Evolutionary conservation across 2,797 vertebrate genomes (phyloP), one percentile per base, ranked within the genome.

Genomic region (Balearica regulorum): DNA sequence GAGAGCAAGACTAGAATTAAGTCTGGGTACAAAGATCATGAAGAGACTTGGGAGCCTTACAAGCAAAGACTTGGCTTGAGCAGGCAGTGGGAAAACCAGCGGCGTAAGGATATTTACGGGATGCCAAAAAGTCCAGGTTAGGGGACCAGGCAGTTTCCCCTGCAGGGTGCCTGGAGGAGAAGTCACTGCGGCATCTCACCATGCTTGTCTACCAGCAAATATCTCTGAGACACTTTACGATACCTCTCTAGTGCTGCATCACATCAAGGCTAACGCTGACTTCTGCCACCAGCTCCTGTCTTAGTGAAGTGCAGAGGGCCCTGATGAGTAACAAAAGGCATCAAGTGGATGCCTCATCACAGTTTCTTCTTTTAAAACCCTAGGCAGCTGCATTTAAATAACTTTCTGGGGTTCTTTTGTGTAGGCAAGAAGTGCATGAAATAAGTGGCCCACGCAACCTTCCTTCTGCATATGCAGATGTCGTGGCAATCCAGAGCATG

Each of bases 221-320:
- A 70, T 4, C 41, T 29, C 37, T 0, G 2, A 68, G 15, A 53
- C 1, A 4, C 43, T 44, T 28, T 2, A 0, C 0, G 0, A 31
- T 33, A 41, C 48, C 20, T 58, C 39, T 41, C 26, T 15, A 18
- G 64, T 31, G n/a, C 46, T 16, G 54, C 6, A 5, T 22, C 17
- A 39, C 0, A 0, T n/a, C 39, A 53, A 66, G 21, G 53, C 72
- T 43, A 64, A 55, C 29, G 20, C 20, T 13, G 7, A 9, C 46
- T 90, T 55, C 54, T 90, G 83, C 77, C 51, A 70, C 61, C 43
- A 88, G 60, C 65, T 73, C n/a, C 53, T 60, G 76, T 66, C 39
- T 28, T 19, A 35, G 41, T 3, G 1, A 24, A 39, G 46, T 26
- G 68, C 49, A 71, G 49, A 76, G 51, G 35, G 46, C 51, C 46